Conservation (phyloP, 2,888 invertebrate species). For the Plebejus anna region DNA sequence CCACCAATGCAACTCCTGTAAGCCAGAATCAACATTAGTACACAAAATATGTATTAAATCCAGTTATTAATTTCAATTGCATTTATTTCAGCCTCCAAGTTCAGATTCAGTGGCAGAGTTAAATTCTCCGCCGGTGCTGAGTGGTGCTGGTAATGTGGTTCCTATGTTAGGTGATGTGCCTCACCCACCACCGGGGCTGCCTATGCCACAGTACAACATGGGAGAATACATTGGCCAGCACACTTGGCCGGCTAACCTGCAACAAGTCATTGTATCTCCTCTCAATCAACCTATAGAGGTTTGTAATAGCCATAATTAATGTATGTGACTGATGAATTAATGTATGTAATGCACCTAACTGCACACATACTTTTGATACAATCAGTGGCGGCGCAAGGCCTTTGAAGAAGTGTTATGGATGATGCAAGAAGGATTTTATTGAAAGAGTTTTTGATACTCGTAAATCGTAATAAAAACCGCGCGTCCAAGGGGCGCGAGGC, state of each 20-base stretch:
- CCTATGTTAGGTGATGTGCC: conserved; percentile 64
- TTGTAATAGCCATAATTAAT: conserved; percentile 39
- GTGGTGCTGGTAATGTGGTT: conserved; percentile 55
- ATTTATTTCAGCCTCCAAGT: conserved; percentile 58
- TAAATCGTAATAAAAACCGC: too few species aligned
- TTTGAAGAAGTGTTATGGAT: too few species aligned
- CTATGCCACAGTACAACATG: conserved; percentile 71
- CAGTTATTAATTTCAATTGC: conserved; percentile 7
- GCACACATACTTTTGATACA: too few species aligned
- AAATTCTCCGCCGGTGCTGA: conserved; percentile 62
- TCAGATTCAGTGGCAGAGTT: conserved; percentile 63
- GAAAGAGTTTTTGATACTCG: too few species aligned
- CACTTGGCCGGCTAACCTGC: conserved; percentile 63
- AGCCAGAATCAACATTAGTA: too few species aligned
- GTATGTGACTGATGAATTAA: too few species aligned
- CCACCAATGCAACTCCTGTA: too few species aligned
- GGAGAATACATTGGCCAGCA: conserved; percentile 70
- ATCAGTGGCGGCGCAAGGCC: too few species aligned
- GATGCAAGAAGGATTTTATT: too few species aligned
- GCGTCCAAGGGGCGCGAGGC: too few species aligned
- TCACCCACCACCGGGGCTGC: conserved; percentile 70
- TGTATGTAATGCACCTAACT: too few species aligned
- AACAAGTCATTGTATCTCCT: conserved; percentile 61
- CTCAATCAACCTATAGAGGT: conserved; percentile 76
- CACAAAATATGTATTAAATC: not conserved